Evolutionary conservation across 2,113 vertebrate species (phyloP).

Genomic region (Ginglymostoma cirratum): DNA sequence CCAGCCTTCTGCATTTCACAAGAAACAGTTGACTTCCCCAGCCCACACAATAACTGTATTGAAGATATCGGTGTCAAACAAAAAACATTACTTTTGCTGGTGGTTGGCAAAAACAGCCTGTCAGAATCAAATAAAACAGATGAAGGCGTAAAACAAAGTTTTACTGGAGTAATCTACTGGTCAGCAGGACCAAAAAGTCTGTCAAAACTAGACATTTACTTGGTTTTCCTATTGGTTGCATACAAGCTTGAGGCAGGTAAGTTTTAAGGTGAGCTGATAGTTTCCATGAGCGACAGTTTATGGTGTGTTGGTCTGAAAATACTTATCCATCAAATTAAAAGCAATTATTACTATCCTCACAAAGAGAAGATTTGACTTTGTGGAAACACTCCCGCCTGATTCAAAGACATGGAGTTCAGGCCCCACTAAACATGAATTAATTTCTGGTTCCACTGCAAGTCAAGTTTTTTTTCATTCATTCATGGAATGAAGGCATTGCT

Average conservation of each 20-base stretch:
- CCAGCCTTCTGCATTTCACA: neutral
- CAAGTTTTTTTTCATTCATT: too few relatives aligned
- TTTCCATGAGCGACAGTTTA: neutral
- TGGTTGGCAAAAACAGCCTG: neutral
- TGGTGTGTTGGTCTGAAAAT: neutral
- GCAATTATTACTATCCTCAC: neutral
- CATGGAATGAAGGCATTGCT: too few relatives aligned
- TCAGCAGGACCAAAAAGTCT: neutral
- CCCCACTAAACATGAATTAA: neutral
- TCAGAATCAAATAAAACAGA: neutral
- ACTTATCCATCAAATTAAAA: neutral
- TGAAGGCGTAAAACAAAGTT: neutral
- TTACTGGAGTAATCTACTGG: neutral
- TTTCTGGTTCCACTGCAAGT: too few relatives aligned
- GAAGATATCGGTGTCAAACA: neutral
- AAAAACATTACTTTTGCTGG: neutral
- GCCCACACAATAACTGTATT: neutral
- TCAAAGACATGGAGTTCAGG: neutral
- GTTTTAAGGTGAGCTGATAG: neutral
- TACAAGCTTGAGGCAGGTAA: neutral
- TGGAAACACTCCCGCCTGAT: neutral
- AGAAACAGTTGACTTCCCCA: neutral
- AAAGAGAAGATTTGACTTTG: neutral
- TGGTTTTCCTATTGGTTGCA: neutral
- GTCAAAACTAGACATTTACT: neutral